Conservation (phyloP, 1,140 invertebrate genomes). For the Xylocopa sonorina region DNA sequence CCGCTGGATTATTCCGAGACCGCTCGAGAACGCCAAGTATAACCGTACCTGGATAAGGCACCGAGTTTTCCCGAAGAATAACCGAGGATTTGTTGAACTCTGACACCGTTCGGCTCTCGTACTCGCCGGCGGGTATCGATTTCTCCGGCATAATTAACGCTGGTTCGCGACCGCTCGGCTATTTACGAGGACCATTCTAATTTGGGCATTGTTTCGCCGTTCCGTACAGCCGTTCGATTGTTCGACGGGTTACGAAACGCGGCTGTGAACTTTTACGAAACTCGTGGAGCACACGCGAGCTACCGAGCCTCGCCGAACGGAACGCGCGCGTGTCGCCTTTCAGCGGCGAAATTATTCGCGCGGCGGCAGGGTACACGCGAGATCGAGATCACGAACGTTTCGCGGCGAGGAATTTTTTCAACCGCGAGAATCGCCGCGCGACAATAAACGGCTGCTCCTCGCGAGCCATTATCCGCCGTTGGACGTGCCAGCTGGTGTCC, state of each 20-base stretch:
- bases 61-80: too few relatives aligned
- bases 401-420: constrained; percentile 57
- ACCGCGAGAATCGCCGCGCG: constrained; percentile 64
- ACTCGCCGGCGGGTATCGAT: too few relatives aligned
- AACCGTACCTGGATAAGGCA: not conserved
- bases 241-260: too few relatives aligned
- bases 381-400: not conserved
- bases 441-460: constrained; percentile 72
- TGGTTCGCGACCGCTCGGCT: too few relatives aligned
- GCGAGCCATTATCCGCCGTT: constrained; percentile 70
- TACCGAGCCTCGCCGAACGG: too few relatives aligned
- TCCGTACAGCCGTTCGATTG: too few relatives aligned
- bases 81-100: too few relatives aligned
- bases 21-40: constrained; percentile 4
- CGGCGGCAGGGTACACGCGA: not conserved
- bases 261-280: too few relatives aligned
- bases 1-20: constrained; percentile 14
- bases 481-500: constrained; percentile 61
- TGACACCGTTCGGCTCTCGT: too few relatives aligned
- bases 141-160: too few relatives aligned
- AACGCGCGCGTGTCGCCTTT: too few relatives aligned
- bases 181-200: not conserved
- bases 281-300: too few relatives aligned
- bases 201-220: not conserved
- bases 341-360: not conserved